These are phyloP conservation scores for Tor tambroides DNA, from an alignment of 2,113 vertebrate genomes.

Conservation along the genomic window DNA sequence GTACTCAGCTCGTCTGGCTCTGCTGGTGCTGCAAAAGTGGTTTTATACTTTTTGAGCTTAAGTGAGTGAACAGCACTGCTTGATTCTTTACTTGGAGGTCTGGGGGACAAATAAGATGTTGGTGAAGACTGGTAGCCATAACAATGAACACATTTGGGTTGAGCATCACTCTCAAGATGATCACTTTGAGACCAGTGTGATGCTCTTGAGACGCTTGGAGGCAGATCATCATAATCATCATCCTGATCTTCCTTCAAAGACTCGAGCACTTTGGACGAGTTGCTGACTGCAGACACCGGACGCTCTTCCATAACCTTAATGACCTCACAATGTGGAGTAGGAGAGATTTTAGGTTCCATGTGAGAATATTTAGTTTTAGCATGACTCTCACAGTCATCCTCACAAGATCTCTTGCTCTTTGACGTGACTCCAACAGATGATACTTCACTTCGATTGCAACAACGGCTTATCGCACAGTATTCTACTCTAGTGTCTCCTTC, in stretches of 20 bases:
- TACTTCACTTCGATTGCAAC: conserved; percentile 61
- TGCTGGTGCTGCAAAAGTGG: conserved; percentile 40
- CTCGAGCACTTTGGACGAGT: conserved; percentile 60
- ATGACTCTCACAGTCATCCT: conserved; percentile 64
- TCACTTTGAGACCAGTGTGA: conserved; percentile 54
- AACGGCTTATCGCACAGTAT: conserved; percentile 64
- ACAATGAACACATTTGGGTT: conserved; percentile 61
- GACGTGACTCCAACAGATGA: conserved; percentile 44
- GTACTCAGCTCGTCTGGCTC: conserved; percentile 38
- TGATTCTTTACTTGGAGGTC: conserved; percentile 49
- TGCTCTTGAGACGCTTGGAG: conserved; percentile 66
- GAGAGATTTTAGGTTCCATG: conserved; percentile 16
- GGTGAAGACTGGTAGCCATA: conserved; percentile 41
- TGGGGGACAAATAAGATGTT: conserved; percentile 47
- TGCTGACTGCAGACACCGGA: conserved; percentile 51
- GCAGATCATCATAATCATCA: conserved; percentile 62
- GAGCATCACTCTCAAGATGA: conserved; percentile 54
- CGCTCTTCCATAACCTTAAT: conserved; percentile 51
- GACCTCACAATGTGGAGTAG: conserved; percentile 46
- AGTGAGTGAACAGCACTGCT: conserved; percentile 42
- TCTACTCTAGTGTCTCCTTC: conserved; percentile 60
- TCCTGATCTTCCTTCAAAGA: conserved; percentile 57
- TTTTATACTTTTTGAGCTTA: conserved; percentile 49
- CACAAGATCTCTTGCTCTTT: conserved; percentile 47
- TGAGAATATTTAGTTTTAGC: conserved; percentile 35